Base-by-base conservation (phyloP, 1,140 invertebrate genomes). In the Aphis craccivora region DNA sequence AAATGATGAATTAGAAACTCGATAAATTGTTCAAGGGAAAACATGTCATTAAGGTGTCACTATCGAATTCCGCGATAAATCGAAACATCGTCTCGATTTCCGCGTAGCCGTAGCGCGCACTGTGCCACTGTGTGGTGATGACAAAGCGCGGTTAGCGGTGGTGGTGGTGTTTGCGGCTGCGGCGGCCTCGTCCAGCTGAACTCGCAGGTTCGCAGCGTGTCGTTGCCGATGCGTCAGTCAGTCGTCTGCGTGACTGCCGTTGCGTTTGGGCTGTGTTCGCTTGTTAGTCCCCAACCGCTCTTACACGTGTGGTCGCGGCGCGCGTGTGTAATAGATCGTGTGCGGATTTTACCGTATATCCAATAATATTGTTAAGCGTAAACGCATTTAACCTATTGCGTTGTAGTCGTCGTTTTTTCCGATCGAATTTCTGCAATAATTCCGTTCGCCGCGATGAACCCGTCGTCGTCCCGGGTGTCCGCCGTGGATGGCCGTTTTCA, bases 231-330 rank as follows among this genome's bases (percentile, higher is more conserved):
- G 37, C 14, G 25, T 43, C 90, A 76, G 90, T 81, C 43, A 91
- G 90, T 91, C 60, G 60, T 91, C 67, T 37, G 20, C 81, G 90
- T 91, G 67, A 51, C 90, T 8, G 90, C 30, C n/a, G 90, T 23
- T 11, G 90, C 2, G 55, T 76, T 40, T 67, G 25, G 18, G 14
- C 22, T 1, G 60, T n/a, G 43, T 35, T 8, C 14, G 89, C 11
- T 25, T 25, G 55, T 3, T 30, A 18, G 0, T 60, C 20, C 0
- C 11, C 22, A 51, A 67, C 25, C 55, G 60, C 11, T 18, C n/a
- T 76, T 4, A 18, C 60, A 90, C 89, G 89, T 90, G 89, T 60
- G 53, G 20, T 53, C 9, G n/a, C 48, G 48, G 22, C 53, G 20
- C 3, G 30, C 9, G 55, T 4, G 53, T 60, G 30, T 76, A 14